Percentiles rank a stretch among this genome's conserved stretches.
Conservation (phyloP, 2,888 invertebrate species). For the Megastigmus dorsalis region DNA sequence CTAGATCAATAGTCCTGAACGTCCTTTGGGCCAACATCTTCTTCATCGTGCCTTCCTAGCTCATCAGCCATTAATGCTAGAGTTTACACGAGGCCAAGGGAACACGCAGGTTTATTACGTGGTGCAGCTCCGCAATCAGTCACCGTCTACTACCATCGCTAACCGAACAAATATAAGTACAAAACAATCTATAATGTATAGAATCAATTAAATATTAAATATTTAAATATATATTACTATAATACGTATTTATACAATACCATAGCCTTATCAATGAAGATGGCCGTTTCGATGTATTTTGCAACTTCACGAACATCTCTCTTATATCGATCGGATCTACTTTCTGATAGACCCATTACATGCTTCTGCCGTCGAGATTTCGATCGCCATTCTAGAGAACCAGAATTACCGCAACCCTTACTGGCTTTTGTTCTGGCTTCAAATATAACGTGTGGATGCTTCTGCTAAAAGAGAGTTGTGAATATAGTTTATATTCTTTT, state of each 20-base stretch:
- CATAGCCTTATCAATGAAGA: conserved; percentile 97
- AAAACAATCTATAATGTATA: too few relatives aligned
- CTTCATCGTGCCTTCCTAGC: not conserved
- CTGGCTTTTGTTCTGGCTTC: conserved; percentile 93
- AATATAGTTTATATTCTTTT: conserved; percentile 64
- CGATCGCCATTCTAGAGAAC: conserved; percentile 85
- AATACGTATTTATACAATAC: conserved; percentile 75
- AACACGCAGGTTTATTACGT: too few relatives aligned
- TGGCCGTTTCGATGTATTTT: conserved; percentile 96
- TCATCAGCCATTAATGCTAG: not conserved
- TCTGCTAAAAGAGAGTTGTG: conserved; percentile 86
- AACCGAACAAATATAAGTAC: too few relatives aligned
- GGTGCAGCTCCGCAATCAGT: too few relatives aligned
- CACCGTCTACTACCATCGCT: too few relatives aligned
- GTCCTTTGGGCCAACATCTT: not conserved
- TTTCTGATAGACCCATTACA: conserved; percentile 72
- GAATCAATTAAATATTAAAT: too few relatives aligned
- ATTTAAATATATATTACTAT: not conserved
- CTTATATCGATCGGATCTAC: conserved; percentile 74
- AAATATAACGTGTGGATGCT: conserved; percentile 98
- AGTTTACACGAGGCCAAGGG: not conserved
- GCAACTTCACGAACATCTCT: conserved; percentile 92
- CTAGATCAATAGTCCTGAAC: too few relatives aligned
- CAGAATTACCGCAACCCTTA: conserved; percentile 92
- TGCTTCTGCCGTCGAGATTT: conserved; percentile 80